These are phyloP conservation scores for Drosophila quinaria DNA, from an alignment of 2,888 invertebrate genomes.

Conservation along the genomic window DNA sequence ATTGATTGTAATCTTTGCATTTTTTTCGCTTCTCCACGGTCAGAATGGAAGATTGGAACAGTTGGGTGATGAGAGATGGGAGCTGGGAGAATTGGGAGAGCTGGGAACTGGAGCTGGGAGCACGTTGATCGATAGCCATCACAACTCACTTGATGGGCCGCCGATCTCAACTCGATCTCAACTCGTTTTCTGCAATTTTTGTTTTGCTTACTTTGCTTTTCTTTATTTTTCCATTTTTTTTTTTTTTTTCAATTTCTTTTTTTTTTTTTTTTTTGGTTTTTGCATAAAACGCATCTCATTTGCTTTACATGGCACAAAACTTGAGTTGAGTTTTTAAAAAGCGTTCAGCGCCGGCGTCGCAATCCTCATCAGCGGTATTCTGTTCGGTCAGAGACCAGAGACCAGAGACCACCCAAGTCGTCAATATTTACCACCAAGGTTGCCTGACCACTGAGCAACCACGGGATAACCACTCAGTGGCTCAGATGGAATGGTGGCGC, in stretches of 20 bases:
- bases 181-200: conserved; percentile 61
- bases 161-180: conserved; percentile 51
- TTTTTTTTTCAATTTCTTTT: conserved; percentile 13
- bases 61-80: conserved; percentile 24
- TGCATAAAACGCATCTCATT: conserved; percentile 80
- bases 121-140: conserved; percentile 78
- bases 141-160: conserved; percentile 68
- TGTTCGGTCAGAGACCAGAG: conserved; percentile 11
- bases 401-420: conserved; percentile 62
- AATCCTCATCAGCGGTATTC: conserved; percentile 42
- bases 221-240: conserved; percentile 17
- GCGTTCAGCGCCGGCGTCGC: conserved; percentile 63
- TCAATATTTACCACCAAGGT: conserved; percentile 69
- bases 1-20: conserved; percentile 62
- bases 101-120: conserved; percentile 33
- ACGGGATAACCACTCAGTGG: conserved; percentile 2
- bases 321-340: conserved; percentile 70
- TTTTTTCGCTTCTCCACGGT: conserved; percentile 20
- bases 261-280: conserved; percentile 45
- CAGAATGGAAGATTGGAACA: conserved; percentile 37
- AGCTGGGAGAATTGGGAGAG: conserved; percentile 9
- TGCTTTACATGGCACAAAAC: conserved; percentile 72
- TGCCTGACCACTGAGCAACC: conserved; percentile 25
- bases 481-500: conserved; percentile 2
- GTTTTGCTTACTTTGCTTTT: conserved; percentile 17